Evolutionary conservation across 2,797 vertebrate species (phyloP).

Genomic region (Danio choprae): DNA sequence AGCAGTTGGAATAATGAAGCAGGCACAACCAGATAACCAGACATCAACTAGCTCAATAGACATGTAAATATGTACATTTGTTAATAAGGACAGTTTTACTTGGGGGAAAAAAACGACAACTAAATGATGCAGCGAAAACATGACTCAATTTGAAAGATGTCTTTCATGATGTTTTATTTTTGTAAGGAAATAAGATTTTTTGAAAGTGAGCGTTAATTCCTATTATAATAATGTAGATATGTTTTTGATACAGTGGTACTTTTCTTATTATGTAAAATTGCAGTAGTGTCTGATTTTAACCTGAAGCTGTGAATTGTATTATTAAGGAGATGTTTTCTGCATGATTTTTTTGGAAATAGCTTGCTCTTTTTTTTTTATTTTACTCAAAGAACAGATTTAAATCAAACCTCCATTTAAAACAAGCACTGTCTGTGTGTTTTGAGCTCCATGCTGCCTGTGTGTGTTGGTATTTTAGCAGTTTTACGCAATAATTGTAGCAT

Average conservation of each 20-base stretch:
- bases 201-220: slow-evolving; percentile 1
- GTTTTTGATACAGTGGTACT: neutral
- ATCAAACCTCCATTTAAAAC: slow-evolving; percentile 3
- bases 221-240: neutral
- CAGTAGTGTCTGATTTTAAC: neutral
- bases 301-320: neutral
- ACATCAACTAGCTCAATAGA: neutral
- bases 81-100: neutral
- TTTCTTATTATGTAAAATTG: neutral
- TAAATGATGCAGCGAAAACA: neutral
- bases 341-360: neutral
- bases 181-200: neutral
- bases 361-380: neutral
- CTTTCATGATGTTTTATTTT: neutral
- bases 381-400: neutral
- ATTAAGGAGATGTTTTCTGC: neutral
- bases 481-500: neutral
- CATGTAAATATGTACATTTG: neutral
- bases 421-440: neutral
- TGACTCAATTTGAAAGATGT: neutral
- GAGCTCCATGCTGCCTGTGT: neutral
- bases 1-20: neutral
- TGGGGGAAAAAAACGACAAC: neutral
- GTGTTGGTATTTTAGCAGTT: neutral
- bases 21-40: neutral